These are phyloP conservation scores for Gisinianus flammeolus DNA, from an alignment of 2,888 invertebrate species.

Conservation along the genomic window DNA sequence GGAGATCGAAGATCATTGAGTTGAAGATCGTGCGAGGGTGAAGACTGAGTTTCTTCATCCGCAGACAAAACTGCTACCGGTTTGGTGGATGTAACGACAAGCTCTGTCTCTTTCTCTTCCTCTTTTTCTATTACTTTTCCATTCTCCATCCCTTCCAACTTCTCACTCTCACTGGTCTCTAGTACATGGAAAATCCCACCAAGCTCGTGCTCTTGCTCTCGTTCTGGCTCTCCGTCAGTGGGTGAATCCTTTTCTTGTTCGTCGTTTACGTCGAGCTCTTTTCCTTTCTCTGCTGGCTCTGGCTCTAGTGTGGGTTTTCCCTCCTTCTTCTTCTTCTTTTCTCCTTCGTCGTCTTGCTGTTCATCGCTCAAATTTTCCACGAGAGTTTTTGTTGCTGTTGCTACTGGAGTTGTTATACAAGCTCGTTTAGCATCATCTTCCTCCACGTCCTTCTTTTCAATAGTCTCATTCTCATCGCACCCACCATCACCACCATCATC, in stretches of 20 bases:
- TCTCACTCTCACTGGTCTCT: too few relatives aligned
- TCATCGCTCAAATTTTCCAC: neutral
- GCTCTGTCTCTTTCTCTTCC: constrained; percentile 1
- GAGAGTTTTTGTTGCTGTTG: neutral
- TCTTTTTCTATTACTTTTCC: constrained; percentile 5
- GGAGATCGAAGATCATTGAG: constrained; percentile 26
- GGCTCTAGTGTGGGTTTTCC: neutral
- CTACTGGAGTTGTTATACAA: too few relatives aligned
- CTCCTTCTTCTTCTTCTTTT: neutral
- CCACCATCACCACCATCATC: neutral
- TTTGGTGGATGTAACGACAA: constrained; percentile 23
- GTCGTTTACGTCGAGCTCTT: neutral
- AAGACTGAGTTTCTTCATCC: constrained; percentile 42
- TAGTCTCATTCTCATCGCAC: neutral
- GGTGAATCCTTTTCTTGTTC: constrained; percentile 4
- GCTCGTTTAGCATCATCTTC: constrained; percentile 7
- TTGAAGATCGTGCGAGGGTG: constrained; percentile 39
- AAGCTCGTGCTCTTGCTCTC: constrained; percentile 1
- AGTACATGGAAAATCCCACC: constrained; percentile 2
- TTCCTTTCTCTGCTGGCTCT: neutral
- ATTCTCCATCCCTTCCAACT: constrained; percentile 10
- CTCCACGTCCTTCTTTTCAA: neutral
- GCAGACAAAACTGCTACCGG: constrained; percentile 34
- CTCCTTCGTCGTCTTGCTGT: neutral
- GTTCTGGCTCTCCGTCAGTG: constrained; percentile 13